A percentile compares a stretch with the other conserved stretches of the same genome.
These are phyloP conservation scores for Corvus cornix DNA, from an alignment of 2,113 vertebrate genomes.

Conservation along the genomic window DNA sequence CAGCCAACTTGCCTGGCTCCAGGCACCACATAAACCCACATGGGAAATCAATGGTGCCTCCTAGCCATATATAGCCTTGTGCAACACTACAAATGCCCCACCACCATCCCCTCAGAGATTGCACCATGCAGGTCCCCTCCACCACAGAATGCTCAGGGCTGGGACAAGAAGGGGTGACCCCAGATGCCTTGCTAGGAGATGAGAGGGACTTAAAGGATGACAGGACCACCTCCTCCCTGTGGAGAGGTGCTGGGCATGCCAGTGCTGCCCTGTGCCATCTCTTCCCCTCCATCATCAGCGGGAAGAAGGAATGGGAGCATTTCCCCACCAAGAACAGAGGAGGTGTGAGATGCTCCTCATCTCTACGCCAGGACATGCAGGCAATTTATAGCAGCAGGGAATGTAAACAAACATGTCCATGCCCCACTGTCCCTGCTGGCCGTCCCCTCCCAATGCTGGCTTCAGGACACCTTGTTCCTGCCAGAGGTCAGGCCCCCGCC, in stretches of 20 bases:
- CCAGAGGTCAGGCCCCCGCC: background rate
- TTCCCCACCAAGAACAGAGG: background rate
- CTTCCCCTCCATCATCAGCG: background rate
- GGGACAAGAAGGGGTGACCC: background rate
- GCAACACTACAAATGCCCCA: background rate
- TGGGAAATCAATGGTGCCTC: background rate
- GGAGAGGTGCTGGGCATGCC: background rate
- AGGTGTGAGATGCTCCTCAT: constrained; percentile 32
- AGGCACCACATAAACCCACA: background rate
- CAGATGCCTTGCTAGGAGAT: background rate
- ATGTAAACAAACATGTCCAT: constrained; percentile 38
- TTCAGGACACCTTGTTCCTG: background rate
- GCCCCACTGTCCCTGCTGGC: background rate
- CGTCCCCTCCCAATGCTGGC: fast-evolving
- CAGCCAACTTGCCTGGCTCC: background rate
- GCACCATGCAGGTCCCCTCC: background rate
- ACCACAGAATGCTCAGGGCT: background rate
- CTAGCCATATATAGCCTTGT: background rate
- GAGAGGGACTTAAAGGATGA: background rate
- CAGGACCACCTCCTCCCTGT: background rate
- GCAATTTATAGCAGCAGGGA: constrained; percentile 60
- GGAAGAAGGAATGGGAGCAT: background rate
- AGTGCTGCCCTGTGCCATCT: fast-evolving
- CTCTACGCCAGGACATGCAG: background rate
- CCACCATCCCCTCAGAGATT: background rate